Evolutionary conservation across 64 coral and sea anemone genomes (phyloP).

Genomic region (Catalaphyllia jardinei): DNA sequence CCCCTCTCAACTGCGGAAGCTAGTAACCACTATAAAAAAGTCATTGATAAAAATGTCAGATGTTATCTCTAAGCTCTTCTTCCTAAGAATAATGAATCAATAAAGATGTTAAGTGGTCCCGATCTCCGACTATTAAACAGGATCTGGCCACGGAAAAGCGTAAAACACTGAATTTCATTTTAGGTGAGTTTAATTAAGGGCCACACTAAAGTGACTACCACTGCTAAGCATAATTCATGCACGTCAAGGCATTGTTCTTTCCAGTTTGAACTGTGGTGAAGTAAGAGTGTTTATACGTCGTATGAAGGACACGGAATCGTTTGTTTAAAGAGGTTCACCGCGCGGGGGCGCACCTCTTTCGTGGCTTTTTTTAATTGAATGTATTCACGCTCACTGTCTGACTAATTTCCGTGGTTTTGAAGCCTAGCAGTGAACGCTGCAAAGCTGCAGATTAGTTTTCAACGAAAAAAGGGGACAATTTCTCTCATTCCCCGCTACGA

Average conservation of each 20-base stretch:
- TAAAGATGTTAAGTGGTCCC: constrained; percentile 32
- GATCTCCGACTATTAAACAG: constrained; percentile 17
- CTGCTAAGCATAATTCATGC: constrained; percentile 46
- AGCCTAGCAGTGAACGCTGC: constrained; percentile 35
- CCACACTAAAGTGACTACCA: constrained; percentile 34
- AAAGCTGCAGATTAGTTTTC: constrained; percentile 75
- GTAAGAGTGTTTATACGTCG: constrained; percentile 31
- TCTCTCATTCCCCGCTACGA: constrained; percentile 62
- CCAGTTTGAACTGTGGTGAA: constrained; percentile 22
- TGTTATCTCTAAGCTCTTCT: constrained; percentile 25
- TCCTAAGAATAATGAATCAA: constrained; percentile 25
- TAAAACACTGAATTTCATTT: constrained; percentile 28
- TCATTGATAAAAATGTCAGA: constrained; percentile 18
- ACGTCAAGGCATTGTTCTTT: constrained; percentile 36
- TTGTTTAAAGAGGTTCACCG: constrained; percentile 47
- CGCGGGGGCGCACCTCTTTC: background rate
- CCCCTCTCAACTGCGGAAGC: background rate
- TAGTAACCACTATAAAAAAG: constrained; percentile 20
- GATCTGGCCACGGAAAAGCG: background rate
- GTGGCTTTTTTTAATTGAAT: constrained; percentile 66
- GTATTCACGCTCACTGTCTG: constrained; percentile 62
- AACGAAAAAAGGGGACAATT: constrained; percentile 71
- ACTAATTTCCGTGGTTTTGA: constrained; percentile 80
- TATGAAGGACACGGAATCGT: constrained; percentile 29
- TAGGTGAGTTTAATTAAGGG: constrained; percentile 34